phyloP scores from a whole-genome alignment of 2,797 vertebrate species.

The Argya squamiceps region DNA sequence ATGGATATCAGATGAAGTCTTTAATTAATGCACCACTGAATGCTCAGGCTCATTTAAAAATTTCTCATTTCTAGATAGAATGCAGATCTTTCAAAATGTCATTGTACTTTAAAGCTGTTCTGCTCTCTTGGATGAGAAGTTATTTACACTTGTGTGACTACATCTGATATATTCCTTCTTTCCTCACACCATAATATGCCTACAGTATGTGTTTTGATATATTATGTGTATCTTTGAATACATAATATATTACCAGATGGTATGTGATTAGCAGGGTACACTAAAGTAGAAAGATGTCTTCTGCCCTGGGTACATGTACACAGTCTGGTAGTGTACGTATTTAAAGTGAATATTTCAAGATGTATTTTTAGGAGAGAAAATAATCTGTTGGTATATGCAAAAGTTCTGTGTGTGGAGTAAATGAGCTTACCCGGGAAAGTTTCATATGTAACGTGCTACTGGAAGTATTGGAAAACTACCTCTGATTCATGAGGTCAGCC shows the following conservation, averaged over 20 bases:
- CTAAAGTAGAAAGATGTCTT: conserved; percentile 39
- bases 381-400: not conserved
- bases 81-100: conserved; percentile 60
- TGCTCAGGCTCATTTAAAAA: conserved; percentile 37
- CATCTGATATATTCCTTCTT: conserved; percentile 49
- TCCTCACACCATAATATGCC: conserved; percentile 33
- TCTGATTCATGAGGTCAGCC: not conserved
- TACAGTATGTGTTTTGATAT: conserved; percentile 60
- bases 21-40: conserved; percentile 56
- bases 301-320: conserved; percentile 42
- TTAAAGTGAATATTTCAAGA: conserved; percentile 39
- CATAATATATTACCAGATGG: conserved; percentile 64
- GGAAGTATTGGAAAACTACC: not conserved
- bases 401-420: not conserved
- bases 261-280: conserved; percentile 49
- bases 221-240: conserved; percentile 62
- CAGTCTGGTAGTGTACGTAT: conserved; percentile 15
- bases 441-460: not conserved
- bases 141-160: conserved; percentile 65
- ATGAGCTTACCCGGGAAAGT: not conserved
- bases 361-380: conserved; percentile 45
- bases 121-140: conserved; percentile 54
- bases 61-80: conserved; percentile 34
- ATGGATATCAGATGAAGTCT: conserved; percentile 51
- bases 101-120: conserved; percentile 64